Percentiles rank a stretch among this genome's conserved stretches.
These are phyloP conservation scores for Phaonia tiefii DNA, from an alignment of 2,888 invertebrate species.

Conservation along the genomic window DNA sequence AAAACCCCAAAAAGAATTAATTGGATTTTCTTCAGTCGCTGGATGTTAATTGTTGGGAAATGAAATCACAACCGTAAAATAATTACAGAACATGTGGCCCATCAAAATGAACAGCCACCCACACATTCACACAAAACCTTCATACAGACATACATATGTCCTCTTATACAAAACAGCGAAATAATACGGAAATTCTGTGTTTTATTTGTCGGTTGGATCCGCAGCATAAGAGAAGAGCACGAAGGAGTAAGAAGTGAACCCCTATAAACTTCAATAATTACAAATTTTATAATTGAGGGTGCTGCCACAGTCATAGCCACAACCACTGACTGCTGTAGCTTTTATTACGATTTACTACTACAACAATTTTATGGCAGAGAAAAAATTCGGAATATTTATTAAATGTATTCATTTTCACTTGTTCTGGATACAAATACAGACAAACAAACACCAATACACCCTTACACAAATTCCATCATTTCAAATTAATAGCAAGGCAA, in stretches of 20 bases:
- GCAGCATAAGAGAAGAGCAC: conserved; percentile 1
- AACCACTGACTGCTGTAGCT: neutral
- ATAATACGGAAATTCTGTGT: conserved; percentile 16
- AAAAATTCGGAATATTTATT: conserved; percentile 42
- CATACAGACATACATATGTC: neutral
- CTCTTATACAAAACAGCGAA: neutral
- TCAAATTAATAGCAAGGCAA: no score
- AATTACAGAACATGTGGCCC: conserved; percentile 47
- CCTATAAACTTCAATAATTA: conserved; percentile 48
- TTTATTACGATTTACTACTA: conserved; percentile 46
- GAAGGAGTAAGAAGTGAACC: no score
- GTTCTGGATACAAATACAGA: conserved; percentile 12
- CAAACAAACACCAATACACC: neutral
- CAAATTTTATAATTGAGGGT: conserved; percentile 49
- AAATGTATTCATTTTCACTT: conserved; percentile 47
- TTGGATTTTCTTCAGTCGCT: conserved; percentile 65
- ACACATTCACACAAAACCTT: conserved; percentile 1
- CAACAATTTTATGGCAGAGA: conserved; percentile 27
- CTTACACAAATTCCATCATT: neutral
- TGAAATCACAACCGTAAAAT: conserved; percentile 54
- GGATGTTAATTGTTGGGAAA: conserved; percentile 47
- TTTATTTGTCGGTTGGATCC: conserved; percentile 14
- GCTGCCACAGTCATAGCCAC: conserved; percentile 11
- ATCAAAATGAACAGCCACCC: conserved; percentile 44
- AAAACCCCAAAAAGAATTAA: conserved; percentile 69